Base-by-base conservation (phyloP, 2,888 invertebrate species). In the Pristionchus arcanus region DNA sequence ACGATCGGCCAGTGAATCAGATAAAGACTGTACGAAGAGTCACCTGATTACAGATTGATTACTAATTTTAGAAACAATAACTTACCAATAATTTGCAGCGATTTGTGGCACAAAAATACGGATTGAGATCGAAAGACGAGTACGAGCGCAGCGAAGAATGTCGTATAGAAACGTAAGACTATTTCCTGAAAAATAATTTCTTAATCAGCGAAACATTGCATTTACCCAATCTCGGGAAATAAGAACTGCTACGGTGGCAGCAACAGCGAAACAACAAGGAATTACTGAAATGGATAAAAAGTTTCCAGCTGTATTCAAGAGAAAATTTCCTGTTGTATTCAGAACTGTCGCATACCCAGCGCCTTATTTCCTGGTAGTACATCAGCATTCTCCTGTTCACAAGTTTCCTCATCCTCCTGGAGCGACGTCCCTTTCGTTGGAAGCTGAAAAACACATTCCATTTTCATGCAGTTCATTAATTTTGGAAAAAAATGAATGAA, bases 1-100 rank as follows among this genome's bases (percentile, higher is more conserved):
- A 37, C 74, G 74, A 74, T 37, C 74, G 74, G 74, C 74, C 74
- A 74, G 74, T 74, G 74, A 37, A 74, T 74, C 7, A 74, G 74
- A 25, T 74, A 74, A 25, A 74, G 74, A 74, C 74, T 74, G 74
- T 74, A 74, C 19, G 74, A 74, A 0, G 37, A 0, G 74, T 74
- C 74, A 21, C 74, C 74, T 74, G 37, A 74, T 34, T 34, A 37
- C 34, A 5, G 11, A 37, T 37, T 25, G 2, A 25, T 7, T 21
- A 63, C 7, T n/a, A n/a, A 5, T 63, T 21, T 7, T 25, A 1
- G 63, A 21, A 19, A 25, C 25, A 19, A 63, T 19, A 25, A 4
- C 63, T 3, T 68, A 74, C 74, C 74, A 21, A 74, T 37, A 1
- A 74, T 7, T 19, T 74, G 37, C 19, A 74, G 37, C 9, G 37